Conservation (phyloP, 1,140 invertebrate genomes). For the Drosophila pectinifera region DNA sequence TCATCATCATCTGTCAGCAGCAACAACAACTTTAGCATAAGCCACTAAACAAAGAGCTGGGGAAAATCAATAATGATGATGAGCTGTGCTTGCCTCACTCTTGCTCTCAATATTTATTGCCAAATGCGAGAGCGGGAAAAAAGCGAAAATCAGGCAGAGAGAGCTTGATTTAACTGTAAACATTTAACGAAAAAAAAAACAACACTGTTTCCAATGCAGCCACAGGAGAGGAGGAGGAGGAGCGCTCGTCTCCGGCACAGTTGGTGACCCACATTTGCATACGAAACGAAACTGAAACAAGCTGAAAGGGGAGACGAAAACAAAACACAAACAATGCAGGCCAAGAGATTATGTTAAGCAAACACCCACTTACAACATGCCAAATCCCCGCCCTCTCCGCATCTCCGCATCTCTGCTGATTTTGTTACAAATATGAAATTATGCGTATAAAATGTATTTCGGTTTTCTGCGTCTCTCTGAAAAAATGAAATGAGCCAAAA, state of each 20-base stretch:
- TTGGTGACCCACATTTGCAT: slow-evolving; percentile 70
- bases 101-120: slow-evolving; percentile 60
- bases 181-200: slow-evolving; percentile 20
- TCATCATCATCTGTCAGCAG: slow-evolving; percentile 55
- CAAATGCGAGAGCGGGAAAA: slow-evolving; percentile 21
- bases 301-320: slow-evolving; percentile 24
- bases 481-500: slow-evolving; percentile 81
- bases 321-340: slow-evolving; percentile 3
- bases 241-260: slow-evolving; percentile 27
- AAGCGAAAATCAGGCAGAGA: slow-evolving; percentile 15
- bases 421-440: slow-evolving; percentile 82
- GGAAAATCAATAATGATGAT: slow-evolving; percentile 61
- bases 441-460: slow-evolving; percentile 72
- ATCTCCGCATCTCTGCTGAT: slow-evolving; percentile 34
- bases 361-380: slow-evolving; percentile 78
- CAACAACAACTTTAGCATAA: slow-evolving; percentile 32
- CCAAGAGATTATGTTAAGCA: slow-evolving; percentile 53
- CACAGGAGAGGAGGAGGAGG: slow-evolving; percentile 1
- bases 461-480: slow-evolving; percentile 9
- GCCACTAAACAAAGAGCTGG: slow-evolving; percentile 25
- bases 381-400: slow-evolving; percentile 7
- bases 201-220: slow-evolving; percentile 18
- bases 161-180: slow-evolving; percentile 74
- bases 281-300: slow-evolving; percentile 55
- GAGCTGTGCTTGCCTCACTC: slow-evolving; percentile 42